Evolutionary conservation across 2,888 invertebrate genomes (phyloP), one percentile per base, ranked within the genome.

Genomic region (Leptarthrus brevirostris): DNA sequence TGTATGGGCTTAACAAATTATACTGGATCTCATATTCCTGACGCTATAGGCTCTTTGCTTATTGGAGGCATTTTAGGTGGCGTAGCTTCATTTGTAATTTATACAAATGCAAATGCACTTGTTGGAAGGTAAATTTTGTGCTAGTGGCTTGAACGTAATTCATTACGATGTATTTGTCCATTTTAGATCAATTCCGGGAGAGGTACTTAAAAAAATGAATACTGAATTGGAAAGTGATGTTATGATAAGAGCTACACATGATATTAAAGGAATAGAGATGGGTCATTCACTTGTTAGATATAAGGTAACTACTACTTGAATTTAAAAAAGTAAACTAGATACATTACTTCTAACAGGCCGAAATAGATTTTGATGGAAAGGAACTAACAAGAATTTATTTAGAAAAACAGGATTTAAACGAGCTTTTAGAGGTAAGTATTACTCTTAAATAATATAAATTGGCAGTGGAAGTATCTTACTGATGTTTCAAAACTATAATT

Each of bases 221-320:
- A 86, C 91, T 49, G 93, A 95, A 80, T 86, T 99, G 77, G 98
- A 98, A 86, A 89, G 93, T 80, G 98, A 99, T 86, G 91, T 97
- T 74, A 97, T 98, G 96, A 93, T 93, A 77, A 86, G 91, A 83
- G 96, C 97, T 22, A 94, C 99, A 77, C 96, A 98, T 85, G 99
- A 99, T 85, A 97, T 98, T 5, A 99, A 99, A 86, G 97, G 98
- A 30, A 98, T 98, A 74, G 97, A 98, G 83, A 96, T 98, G 90
- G 98, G 99, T 26, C 97, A 95, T 82, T 93, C 92, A 80, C 88
- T 95, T 74, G 94, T 98, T 76, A 89, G 98, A 80, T 99, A 98
- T 87, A 99, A 99, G 88, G 89, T 88, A 79, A 72, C n/a, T n/a
- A n/a, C n/a, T 64, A 49, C 12, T 30, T n/a, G 12, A 36, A n/a